Evolutionary conservation across 2,797 vertebrate species (phyloP).

Genomic region (Ispidina lecontei): DNA sequence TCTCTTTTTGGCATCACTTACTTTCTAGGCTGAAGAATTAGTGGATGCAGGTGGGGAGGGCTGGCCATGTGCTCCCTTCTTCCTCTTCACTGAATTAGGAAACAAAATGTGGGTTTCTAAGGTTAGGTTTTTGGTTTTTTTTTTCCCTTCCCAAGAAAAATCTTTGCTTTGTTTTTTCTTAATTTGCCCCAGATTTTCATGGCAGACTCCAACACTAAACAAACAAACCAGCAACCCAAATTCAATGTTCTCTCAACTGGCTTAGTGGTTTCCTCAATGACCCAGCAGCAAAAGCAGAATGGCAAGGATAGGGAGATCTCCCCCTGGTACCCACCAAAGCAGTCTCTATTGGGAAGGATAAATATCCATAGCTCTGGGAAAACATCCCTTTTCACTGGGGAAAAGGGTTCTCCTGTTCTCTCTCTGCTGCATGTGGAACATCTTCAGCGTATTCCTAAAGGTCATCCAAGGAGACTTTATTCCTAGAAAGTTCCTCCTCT

Average conservation of each 20-base stretch:
- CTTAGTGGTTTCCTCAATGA: slow-evolving; percentile 18
- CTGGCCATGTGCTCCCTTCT: background rate
- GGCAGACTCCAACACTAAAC: background rate
- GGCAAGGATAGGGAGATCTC: background rate
- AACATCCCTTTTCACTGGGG: background rate
- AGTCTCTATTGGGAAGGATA: background rate
- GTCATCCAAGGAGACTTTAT: background rate
- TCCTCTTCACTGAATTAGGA: background rate
- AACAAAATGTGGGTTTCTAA: background rate
- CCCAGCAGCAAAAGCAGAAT: background rate
- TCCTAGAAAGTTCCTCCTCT: slow-evolving; percentile 15
- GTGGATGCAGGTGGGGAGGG: background rate
- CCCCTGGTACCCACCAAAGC: background rate
- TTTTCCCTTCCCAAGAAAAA: background rate
- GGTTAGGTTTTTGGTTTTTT: background rate
- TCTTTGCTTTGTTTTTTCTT: slow-evolving; percentile 21
- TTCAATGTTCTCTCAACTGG: background rate
- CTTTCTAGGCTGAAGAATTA: background rate
- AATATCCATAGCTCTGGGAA: background rate
- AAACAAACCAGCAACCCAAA: slow-evolving; percentile 9
- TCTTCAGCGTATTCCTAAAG: background rate
- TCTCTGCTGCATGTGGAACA: rapidly evolving
- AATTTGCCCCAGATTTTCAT: slow-evolving; percentile 46
- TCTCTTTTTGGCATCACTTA: background rate
- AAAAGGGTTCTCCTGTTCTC: background rate